Conservation (phyloP, 2,888 invertebrate species). For the Acanthosoma haemorrhoidale region DNA sequence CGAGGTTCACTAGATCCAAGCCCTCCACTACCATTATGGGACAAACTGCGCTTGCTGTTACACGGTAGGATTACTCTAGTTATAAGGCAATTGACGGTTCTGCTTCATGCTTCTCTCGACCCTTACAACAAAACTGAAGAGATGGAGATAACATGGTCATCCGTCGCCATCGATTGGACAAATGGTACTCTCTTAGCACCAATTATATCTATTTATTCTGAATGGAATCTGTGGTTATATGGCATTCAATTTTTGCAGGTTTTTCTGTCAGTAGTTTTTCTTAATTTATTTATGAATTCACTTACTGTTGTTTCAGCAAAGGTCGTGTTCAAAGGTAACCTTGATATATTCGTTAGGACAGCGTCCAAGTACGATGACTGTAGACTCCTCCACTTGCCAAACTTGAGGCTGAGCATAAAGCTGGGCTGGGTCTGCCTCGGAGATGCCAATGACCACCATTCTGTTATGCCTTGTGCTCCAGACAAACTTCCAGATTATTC, state of each 20-base stretch:
- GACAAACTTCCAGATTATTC: slow-evolving; percentile 94
- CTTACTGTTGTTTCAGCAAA: slow-evolving; percentile 54
- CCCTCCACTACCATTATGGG: slow-evolving; percentile 93
- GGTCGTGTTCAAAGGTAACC: slow-evolving; percentile 84
- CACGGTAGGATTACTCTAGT: slow-evolving; percentile 90
- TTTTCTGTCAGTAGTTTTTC: too few species aligned
- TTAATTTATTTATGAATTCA: background rate
- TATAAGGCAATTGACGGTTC: slow-evolving; percentile 79
- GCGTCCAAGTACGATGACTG: slow-evolving; percentile 99
- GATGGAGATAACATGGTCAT: slow-evolving; percentile 95
- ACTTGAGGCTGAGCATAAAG: slow-evolving; percentile 74
- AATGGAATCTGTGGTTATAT: too few species aligned
- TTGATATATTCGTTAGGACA: slow-evolving; percentile 91
- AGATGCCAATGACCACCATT: slow-evolving; percentile 92
- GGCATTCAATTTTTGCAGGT: too few species aligned
- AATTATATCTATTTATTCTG: too few species aligned
- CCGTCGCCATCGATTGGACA: slow-evolving; percentile 92
- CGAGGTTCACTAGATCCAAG: slow-evolving; percentile 89
- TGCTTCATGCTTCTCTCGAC: slow-evolving; percentile 92
- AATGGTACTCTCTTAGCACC: too few species aligned
- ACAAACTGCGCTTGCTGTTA: slow-evolving; percentile 83
- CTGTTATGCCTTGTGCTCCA: slow-evolving; percentile 91
- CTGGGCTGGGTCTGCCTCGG: slow-evolving; percentile 88
- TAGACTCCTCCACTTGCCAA: slow-evolving; percentile 83
- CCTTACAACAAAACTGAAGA: slow-evolving; percentile 99